These are phyloP conservation scores for Mesorhabditis spiculigera DNA, from an alignment of 2,888 invertebrate genomes.

Conservation along the genomic window DNA sequence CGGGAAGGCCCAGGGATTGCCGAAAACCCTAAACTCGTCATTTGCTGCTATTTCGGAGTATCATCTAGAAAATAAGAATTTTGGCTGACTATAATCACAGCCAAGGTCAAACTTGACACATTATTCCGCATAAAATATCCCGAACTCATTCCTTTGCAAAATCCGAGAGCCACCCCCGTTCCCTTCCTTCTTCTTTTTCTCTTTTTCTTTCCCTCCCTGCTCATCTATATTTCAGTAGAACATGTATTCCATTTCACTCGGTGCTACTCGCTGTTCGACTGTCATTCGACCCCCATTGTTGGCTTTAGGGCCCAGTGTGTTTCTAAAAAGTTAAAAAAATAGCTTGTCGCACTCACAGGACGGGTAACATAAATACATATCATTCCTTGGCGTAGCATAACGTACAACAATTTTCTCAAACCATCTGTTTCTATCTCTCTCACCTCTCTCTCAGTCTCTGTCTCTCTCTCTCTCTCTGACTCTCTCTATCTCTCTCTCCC, in stretches of 20 bases:
- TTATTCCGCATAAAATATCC: too few relatives aligned
- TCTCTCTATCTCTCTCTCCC: slow-evolving; percentile 14
- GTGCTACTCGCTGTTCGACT: slow-evolving; percentile 13
- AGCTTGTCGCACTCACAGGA: neutral
- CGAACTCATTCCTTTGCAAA: too few relatives aligned
- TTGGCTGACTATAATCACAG: too few relatives aligned
- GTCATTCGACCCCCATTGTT: neutral
- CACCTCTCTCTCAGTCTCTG: slow-evolving; percentile 14
- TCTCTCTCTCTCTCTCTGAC: slow-evolving; percentile 12
- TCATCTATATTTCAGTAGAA: too few relatives aligned
- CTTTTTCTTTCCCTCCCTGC: slow-evolving; percentile 8
- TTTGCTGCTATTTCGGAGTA: too few relatives aligned
- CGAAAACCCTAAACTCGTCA: too few relatives aligned
- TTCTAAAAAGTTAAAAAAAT: neutral
- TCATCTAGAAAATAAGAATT: too few relatives aligned
- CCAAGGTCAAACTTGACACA: too few relatives aligned
- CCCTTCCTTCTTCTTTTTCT: slow-evolving; percentile 8
- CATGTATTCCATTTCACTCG: slow-evolving; percentile 13
- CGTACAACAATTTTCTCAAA: neutral
- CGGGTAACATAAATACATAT: neutral
- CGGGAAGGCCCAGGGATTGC: too few relatives aligned
- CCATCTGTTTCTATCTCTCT: slow-evolving; percentile 15
- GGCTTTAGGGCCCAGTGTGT: neutral
- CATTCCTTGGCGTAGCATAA: too few relatives aligned
- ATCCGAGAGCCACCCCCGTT: neutral